Percentiles rank a stretch among this genome's conserved stretches.
These are phyloP conservation scores for Montipora efflorescens DNA, from an alignment of 64 coral and sea anemone species.

Conservation along the genomic window DNA sequence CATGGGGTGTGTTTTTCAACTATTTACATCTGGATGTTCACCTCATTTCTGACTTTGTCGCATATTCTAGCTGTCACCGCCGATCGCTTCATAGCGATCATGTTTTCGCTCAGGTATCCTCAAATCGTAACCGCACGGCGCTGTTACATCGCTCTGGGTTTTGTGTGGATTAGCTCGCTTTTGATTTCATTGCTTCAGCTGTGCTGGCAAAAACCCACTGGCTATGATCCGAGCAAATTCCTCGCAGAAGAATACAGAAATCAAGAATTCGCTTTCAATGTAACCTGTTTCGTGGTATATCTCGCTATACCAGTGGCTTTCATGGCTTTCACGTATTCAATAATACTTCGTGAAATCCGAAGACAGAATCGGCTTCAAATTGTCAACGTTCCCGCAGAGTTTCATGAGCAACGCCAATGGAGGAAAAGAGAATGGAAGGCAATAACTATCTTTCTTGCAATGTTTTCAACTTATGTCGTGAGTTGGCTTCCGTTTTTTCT, in stretches of 20 bases:
- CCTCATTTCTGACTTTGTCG: slow-evolving; percentile 65
- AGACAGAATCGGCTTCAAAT: slow-evolving; percentile 47
- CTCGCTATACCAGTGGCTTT: slow-evolving; percentile 38
- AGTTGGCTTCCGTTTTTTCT: slow-evolving; percentile 78
- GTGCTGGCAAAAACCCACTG: slow-evolving; percentile 28
- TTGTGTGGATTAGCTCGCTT: slow-evolving; percentile 51
- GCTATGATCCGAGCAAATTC: neutral
- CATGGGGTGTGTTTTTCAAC: slow-evolving; percentile 30
- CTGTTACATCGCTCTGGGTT: neutral
- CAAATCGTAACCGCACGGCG: slow-evolving; percentile 51
- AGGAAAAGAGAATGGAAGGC: slow-evolving; percentile 50
- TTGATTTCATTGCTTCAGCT: slow-evolving; percentile 60
- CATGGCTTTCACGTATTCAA: slow-evolving; percentile 53
- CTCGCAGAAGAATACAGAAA: neutral
- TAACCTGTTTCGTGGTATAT: slow-evolving; percentile 48
- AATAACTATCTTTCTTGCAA: slow-evolving; percentile 48
- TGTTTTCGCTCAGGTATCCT: slow-evolving; percentile 68
- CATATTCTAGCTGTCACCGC: slow-evolving; percentile 67
- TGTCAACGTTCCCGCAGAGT: slow-evolving; percentile 36
- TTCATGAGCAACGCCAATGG: neutral
- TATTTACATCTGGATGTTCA: slow-evolving; percentile 53
- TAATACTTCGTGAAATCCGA: slow-evolving; percentile 59
- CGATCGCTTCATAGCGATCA: slow-evolving; percentile 78
- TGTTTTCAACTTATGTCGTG: slow-evolving; percentile 32
- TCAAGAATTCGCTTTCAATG: slow-evolving; percentile 44